These are phyloP conservation scores for Girardinus metallicus DNA, from an alignment of 2,797 vertebrate genomes.

Conservation along the genomic window DNA sequence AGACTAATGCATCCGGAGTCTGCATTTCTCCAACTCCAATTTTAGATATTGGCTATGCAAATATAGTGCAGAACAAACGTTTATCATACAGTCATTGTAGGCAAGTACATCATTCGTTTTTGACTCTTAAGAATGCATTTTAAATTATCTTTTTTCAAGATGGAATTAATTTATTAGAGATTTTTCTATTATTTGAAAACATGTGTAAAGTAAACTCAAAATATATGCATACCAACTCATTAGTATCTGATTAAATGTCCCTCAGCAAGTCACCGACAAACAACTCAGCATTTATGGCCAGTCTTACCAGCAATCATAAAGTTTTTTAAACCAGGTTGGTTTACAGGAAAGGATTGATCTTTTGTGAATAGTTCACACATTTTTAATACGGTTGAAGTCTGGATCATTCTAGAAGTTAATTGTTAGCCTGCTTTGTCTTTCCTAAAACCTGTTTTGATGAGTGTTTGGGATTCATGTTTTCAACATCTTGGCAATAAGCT, in stretches of 20 bases:
- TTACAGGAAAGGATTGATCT: background rate
- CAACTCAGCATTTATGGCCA: background rate
- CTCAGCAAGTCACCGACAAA: background rate
- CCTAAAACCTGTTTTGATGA: background rate
- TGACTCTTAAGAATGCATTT: background rate
- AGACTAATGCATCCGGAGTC: constrained; percentile 9
- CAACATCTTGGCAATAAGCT: too few relatives aligned
- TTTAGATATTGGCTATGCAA: background rate
- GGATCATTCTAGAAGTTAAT: background rate
- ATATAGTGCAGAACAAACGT: background rate
- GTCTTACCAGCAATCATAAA: background rate
- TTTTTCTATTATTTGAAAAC: background rate
- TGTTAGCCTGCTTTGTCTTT: background rate
- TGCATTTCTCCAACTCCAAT: constrained; percentile 20
- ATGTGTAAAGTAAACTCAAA: background rate
- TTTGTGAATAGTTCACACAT: background rate
- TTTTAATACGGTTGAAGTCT: background rate
- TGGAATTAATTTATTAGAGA: background rate
- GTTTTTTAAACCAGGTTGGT: background rate
- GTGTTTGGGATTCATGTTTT: background rate
- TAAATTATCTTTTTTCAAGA: background rate
- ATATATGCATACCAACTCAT: background rate
- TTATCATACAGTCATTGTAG: background rate
- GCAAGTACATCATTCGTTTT: background rate
- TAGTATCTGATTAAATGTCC: background rate